These are phyloP conservation scores for Melanchra persicariae DNA, from an alignment of 2,888 invertebrate genomes.

Conservation along the genomic window DNA sequence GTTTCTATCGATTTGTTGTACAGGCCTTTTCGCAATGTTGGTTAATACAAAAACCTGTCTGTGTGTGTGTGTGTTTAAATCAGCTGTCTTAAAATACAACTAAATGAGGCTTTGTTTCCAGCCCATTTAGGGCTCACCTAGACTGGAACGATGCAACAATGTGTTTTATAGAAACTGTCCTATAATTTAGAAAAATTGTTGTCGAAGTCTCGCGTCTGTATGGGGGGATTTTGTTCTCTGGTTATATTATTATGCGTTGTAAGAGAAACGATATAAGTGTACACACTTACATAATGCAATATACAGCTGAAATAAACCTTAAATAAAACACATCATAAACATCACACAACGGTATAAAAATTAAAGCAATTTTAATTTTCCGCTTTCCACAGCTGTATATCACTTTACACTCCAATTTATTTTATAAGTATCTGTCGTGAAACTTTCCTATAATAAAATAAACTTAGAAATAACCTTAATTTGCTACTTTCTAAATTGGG, in stretches of 20 bases:
- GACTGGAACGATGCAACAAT: too few species aligned
- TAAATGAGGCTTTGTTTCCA: too few species aligned
- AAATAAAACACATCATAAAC: conserved; percentile 11
- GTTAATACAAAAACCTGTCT: background rate
- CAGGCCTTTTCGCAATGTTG: background rate
- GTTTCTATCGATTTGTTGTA: conserved; percentile 36
- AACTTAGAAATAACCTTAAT: conserved; percentile 20
- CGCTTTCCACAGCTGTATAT: conserved; percentile 24
- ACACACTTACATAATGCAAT: too few species aligned
- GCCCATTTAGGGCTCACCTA: too few species aligned
- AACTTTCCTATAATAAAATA: conserved; percentile 19
- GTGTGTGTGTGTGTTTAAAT: too few species aligned
- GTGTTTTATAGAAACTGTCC: too few species aligned
- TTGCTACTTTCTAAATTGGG: conserved; percentile 33
- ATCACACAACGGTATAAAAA: background rate
- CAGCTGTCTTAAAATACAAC: too few species aligned
- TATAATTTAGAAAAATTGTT: too few species aligned
- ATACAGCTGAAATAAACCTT: background rate
- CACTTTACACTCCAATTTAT: conserved; percentile 17
- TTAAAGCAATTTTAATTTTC: conserved; percentile 2
- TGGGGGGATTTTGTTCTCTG: too few species aligned
- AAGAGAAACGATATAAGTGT: too few species aligned
- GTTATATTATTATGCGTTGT: too few species aligned
- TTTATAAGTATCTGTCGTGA: conserved; percentile 1
- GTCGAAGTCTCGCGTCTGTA: too few species aligned